Evolutionary conservation across 2,113 vertebrate genomes (phyloP).

Genomic region (Entomyzon cyanotis): DNA sequence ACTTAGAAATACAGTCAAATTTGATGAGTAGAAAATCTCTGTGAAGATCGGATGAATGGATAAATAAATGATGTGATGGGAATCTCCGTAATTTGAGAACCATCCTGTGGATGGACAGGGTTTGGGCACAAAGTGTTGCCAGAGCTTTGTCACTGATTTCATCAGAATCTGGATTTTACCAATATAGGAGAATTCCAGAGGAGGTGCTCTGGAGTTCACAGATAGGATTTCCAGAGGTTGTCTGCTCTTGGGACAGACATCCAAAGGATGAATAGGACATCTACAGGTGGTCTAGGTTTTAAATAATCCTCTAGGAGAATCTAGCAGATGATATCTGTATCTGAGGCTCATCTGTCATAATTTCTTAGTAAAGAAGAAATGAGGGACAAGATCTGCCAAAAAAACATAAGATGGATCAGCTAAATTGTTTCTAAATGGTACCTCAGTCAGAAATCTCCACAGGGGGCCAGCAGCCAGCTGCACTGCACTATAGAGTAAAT

Average conservation of each 20-base stretch:
- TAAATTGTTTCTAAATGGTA: slow-evolving; percentile 68
- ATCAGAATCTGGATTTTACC: neutral
- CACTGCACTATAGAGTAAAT: slow-evolving; percentile 40
- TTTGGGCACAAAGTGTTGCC: neutral
- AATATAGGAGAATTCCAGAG: neutral
- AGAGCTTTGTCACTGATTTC: neutral
- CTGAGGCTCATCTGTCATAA: slow-evolving; percentile 27
- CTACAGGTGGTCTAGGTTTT: neutral
- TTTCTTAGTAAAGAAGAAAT: slow-evolving; percentile 43
- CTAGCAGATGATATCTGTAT: neutral
- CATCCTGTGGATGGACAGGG: neutral
- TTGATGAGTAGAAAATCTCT: neutral
- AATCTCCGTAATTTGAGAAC: neutral
- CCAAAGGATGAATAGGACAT: neutral
- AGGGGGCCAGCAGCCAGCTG: slow-evolving; percentile 61
- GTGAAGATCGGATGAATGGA: neutral
- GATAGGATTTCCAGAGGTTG: neutral
- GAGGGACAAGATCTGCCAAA: slow-evolving; percentile 30
- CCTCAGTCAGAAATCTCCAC: slow-evolving; percentile 58
- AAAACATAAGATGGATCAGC: slow-evolving; percentile 53
- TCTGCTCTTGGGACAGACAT: neutral
- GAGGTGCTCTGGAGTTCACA: neutral
- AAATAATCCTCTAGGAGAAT: slow-evolving; percentile 7
- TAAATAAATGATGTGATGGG: neutral
- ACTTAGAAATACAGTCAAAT: neutral